A percentile compares a stretch with the other conserved stretches of the same genome.
Conservation (phyloP, 2,888 invertebrate species). For the Trachelus troglodyta region DNA sequence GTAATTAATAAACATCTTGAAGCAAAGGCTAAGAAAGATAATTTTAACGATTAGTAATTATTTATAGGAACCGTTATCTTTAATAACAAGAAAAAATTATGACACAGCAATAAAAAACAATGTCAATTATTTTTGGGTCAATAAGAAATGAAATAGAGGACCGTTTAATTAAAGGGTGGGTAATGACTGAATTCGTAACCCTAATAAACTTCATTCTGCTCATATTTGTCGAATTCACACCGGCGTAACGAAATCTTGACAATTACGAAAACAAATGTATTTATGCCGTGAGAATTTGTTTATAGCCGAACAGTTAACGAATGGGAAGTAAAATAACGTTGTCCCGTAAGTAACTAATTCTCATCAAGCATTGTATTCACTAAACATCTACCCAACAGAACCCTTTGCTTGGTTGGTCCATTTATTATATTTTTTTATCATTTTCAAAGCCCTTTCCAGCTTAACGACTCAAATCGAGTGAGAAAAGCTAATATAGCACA, state of each 20-base stretch:
- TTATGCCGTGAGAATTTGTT: background rate
- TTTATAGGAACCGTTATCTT: background rate
- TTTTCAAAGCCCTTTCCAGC: constrained; percentile 4
- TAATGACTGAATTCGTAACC: background rate
- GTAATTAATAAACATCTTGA: background rate
- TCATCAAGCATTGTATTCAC: constrained; percentile 18
- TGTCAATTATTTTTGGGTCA: background rate
- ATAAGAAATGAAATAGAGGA: background rate
- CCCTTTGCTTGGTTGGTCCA: constrained; percentile 12
- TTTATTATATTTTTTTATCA: constrained; percentile 30
- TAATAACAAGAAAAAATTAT: background rate
- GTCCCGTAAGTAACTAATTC: constrained; percentile 20
- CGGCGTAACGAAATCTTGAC: background rate
- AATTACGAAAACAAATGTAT: background rate
- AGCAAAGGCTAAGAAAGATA: background rate
- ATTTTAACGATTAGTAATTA: background rate
- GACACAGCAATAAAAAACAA: background rate
- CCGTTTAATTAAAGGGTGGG: background rate
- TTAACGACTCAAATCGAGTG: constrained; percentile 11
- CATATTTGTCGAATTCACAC: background rate
- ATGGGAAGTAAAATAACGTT: constrained; percentile 15
- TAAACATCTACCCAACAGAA: background rate
- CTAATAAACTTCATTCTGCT: background rate
- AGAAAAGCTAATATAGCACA: constrained; percentile 6
- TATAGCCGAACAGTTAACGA: constrained; percentile 5